A percentile compares a stretch with the other conserved stretches of the same genome.
These are phyloP conservation scores for Conomelus anceps DNA, from an alignment of 2,888 invertebrate genomes.

Conservation along the genomic window DNA sequence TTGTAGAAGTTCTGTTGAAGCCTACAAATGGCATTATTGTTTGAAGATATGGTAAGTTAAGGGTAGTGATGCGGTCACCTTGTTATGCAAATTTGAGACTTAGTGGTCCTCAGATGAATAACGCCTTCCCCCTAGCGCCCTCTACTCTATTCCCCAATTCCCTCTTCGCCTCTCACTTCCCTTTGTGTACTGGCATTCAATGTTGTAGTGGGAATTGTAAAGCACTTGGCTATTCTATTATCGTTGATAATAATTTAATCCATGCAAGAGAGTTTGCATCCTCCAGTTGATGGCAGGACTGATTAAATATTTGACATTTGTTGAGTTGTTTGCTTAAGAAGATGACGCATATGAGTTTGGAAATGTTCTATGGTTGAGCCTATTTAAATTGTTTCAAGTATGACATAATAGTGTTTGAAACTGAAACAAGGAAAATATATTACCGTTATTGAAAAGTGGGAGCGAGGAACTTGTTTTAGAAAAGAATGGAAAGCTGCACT, in stretches of 20 bases:
- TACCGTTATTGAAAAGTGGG: too few species aligned
- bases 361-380: too few species aligned
- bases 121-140: not conserved
- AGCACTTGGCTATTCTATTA: not conserved
- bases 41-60: not conserved
- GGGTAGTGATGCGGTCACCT: not conserved
- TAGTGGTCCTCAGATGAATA: not conserved
- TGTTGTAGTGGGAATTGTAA: not conserved
- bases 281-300: not conserved
- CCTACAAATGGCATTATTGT: not conserved
- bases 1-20: not conserved
- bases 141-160: not conserved
- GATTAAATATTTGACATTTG: not conserved
- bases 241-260: not conserved
- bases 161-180: too few species aligned
- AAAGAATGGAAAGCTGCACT: too few species aligned
- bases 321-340: too few species aligned
- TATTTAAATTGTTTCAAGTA: too few species aligned
- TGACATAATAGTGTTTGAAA: too few species aligned
- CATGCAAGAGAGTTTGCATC: not conserved
- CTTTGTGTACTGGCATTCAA: not conserved
- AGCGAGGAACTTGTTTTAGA: too few species aligned
- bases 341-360: too few species aligned
- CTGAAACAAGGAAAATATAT: too few species aligned
- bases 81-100: not conserved